phyloP scores from a whole-genome alignment of 37 sponge, comb jelly and placozoan species.

The Chondrosia reniformis region DNA sequence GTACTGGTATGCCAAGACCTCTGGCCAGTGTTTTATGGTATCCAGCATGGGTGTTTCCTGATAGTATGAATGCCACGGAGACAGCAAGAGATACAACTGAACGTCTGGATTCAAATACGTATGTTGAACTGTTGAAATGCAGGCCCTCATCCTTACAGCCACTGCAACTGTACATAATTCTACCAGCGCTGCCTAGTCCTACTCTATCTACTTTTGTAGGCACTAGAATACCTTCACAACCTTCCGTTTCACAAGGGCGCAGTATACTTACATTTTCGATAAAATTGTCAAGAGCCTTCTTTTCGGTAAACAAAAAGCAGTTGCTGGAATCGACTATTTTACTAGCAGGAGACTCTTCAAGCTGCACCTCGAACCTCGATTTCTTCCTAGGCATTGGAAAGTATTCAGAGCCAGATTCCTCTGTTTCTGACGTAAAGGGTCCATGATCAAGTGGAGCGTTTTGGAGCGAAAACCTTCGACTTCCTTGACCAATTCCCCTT shows the following conservation, averaged over 20 bases:
- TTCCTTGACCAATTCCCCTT: background rate
- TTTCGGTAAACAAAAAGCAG: background rate
- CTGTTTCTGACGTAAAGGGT: background rate
- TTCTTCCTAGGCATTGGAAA: conserved; percentile 8
- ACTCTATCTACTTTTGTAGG: background rate
- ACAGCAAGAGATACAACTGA: background rate
- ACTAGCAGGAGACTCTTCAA: background rate
- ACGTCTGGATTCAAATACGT: background rate
- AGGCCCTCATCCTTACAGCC: background rate
- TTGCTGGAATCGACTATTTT: background rate
- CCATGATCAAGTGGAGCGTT: too few species aligned
- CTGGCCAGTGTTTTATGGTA: conserved; percentile 9
- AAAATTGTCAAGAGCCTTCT: background rate
- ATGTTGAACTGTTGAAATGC: background rate
- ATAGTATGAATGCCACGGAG: conserved; percentile 13
- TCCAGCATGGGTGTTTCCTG: conserved; percentile 18
- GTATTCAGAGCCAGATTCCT: background rate
- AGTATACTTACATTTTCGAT: background rate
- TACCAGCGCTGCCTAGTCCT: background rate
- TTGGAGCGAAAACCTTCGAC: background rate
- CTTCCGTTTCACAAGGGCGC: background rate
- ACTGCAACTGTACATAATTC: background rate
- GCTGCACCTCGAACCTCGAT: background rate
- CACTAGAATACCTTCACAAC: conserved; percentile 4
- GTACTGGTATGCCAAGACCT: conserved; percentile 5